phyloP scores from a whole-genome alignment of 2,113 vertebrate species.

The Poeciliopsis retropinna region DNA sequence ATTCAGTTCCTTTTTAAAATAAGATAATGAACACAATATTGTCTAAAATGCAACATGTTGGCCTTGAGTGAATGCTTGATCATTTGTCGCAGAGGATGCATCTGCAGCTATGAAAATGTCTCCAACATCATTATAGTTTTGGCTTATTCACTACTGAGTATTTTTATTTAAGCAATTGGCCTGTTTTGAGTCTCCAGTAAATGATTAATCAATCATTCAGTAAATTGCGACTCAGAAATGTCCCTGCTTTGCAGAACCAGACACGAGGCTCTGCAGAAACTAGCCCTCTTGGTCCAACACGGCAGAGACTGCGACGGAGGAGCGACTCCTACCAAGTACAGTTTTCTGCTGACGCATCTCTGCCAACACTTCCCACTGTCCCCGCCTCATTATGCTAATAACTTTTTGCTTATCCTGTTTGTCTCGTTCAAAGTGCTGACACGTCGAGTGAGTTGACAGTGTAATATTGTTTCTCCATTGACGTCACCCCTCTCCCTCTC shows the following conservation, averaged over 20 bases:
- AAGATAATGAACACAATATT: too few species aligned
- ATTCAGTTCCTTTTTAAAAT: too few species aligned
- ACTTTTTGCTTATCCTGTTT: background rate
- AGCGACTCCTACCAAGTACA: slow-evolving; percentile 61
- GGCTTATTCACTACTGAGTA: too few species aligned
- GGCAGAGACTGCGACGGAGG: slow-evolving; percentile 48
- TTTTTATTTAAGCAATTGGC: too few species aligned
- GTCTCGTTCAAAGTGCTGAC: slow-evolving; percentile 47
- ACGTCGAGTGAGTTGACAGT: slow-evolving; percentile 58
- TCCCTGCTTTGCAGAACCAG: slow-evolving; percentile 69
- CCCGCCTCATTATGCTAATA: background rate
- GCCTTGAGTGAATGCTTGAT: too few species aligned
- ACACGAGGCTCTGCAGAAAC: slow-evolving; percentile 79
- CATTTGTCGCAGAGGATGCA: too few species aligned
- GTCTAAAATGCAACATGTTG: too few species aligned
- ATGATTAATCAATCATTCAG: background rate
- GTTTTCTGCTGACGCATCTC: background rate
- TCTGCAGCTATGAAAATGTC: too few species aligned
- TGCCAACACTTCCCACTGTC: background rate
- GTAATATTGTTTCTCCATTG: background rate
- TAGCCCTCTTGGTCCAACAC: slow-evolving; percentile 81
- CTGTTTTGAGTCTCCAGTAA: too few species aligned
- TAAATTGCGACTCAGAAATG: background rate
- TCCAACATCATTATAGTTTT: too few species aligned
- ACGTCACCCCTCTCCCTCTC: slow-evolving; percentile 44